Evolutionary conservation across 37 sponge, comb jelly and placozoan species (phyloP), one percentile per base, ranked within the genome.

Genomic region (Halichondria panicea): DNA sequence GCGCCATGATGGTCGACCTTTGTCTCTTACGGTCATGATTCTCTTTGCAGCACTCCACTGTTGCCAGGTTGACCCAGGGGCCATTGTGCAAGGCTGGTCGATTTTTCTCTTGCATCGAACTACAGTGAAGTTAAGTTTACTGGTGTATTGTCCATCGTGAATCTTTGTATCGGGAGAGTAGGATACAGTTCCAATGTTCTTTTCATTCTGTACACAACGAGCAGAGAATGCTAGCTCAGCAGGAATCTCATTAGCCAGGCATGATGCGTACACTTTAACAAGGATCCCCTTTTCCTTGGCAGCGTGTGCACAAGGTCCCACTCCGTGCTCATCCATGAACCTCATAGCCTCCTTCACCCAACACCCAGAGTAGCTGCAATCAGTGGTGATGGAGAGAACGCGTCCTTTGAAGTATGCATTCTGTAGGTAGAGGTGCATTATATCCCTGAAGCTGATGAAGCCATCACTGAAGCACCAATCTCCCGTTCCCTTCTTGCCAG

Each of bases 391-490:
- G 37, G 76, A 66, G 56, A 90, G 65, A 18, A 80, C 39, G 24
- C 71, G 60, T 12, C 86, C 90, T 27, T 64, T 55, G 59, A 74
- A 75, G n/a, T n/a, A n/a, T n/a, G n/a, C n/a, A 65, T 65, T 41
- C 11, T 22, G 62, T 55, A 68, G 43, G 68, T 90, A 90, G 41
- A 90, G 81, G 3, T 62, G 41, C 70, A 67, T n/a, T 22, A 90
- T 52, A 31, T 90, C 90, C 12, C 73, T 68, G 46, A 90, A 75
- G 36, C 71, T 66, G 42, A 91, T 72, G 55, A 61, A 66, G 38
- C 83, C 83, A 68, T 86, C 91, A 52, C 74, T 62, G 66, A 92
- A 92, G 58, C 93, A 87, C 93, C 93, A 92, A 77, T 87, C 84
- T 31, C 93, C 93, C 13, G 93, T 83, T 36, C 41, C 63, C 41